Conservation (phyloP, 1,140 invertebrate species). For the Bombus superbus region DNA sequence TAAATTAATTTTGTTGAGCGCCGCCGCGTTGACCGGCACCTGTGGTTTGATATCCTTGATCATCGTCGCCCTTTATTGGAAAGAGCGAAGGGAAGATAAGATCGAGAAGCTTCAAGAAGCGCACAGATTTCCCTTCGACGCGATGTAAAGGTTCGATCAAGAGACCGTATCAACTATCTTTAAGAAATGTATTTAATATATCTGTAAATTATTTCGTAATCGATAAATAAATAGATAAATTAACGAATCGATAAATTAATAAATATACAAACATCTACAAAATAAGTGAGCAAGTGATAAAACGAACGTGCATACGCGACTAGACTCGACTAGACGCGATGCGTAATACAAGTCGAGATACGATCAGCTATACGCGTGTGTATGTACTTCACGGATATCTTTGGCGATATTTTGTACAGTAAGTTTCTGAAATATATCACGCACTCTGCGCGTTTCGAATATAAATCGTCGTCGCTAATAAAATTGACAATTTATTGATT, state of each 20-base stretch:
- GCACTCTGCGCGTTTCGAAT: background rate
- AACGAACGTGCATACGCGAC: background rate
- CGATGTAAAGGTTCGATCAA: constrained; percentile 84
- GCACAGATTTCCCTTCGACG: constrained; percentile 93
- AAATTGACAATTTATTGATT: constrained; percentile 73
- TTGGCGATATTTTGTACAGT: constrained; percentile 31
- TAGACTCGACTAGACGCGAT: background rate
- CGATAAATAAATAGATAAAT: constrained; percentile 20
- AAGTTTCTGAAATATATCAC: constrained; percentile 20
- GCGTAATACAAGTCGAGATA: background rate
- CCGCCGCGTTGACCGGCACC: constrained; percentile 93
- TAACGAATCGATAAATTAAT: background rate
- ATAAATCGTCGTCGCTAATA: constrained; percentile 28
- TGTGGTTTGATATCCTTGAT: constrained; percentile 93
- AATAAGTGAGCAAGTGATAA: background rate
- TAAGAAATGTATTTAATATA: constrained; percentile 43
- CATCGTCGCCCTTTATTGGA: constrained; percentile 95
- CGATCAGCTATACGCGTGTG: background rate
- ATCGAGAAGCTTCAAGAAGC: constrained; percentile 94
- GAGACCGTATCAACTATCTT: background rate
- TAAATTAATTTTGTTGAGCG: constrained; percentile 95
- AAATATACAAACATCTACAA: background rate
- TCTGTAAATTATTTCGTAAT: constrained; percentile 41
- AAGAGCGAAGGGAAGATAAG: constrained; percentile 95
- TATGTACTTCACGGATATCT: background rate